Evolutionary conservation across 1,140 invertebrate species (phyloP).

Genomic region (Penaeus vannamei): DNA sequence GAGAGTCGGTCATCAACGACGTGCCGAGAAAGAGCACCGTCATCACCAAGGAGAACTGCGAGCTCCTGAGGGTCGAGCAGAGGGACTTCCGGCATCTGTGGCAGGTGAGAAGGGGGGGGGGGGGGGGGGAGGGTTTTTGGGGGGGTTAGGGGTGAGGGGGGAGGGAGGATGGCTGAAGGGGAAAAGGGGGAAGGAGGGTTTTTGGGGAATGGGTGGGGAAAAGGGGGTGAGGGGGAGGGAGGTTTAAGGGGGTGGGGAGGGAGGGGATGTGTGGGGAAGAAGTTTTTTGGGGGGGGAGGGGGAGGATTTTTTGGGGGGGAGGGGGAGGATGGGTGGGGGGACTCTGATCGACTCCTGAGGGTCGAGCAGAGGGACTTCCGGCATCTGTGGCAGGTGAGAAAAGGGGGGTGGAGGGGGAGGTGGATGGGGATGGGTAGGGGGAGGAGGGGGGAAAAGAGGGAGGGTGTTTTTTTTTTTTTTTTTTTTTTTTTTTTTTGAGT

Average conservation of each 20-base stretch:
- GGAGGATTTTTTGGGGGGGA: neutral
- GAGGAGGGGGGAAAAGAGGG: too few relatives aligned
- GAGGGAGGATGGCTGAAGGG: neutral
- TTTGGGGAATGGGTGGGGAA: neutral
- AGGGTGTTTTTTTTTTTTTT: too few relatives aligned
- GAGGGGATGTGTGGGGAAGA: neutral
- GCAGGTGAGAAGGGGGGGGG: slow-evolving; percentile 30
- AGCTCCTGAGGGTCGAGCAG: slow-evolving; percentile 60
- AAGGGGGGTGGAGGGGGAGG: neutral
- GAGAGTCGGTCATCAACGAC: slow-evolving; percentile 52
- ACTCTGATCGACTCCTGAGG: neutral
- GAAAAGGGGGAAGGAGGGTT: neutral
- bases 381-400: neutral
- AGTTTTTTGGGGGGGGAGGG: neutral
- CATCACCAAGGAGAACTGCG: slow-evolving; percentile 54
- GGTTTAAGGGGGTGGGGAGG: neutral
- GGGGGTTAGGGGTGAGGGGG: neutral
- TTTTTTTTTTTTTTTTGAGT: too few relatives aligned
- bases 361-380: too few relatives aligned
- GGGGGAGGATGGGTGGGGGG: neutral
- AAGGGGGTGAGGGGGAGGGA: neutral
- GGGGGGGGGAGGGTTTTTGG: neutral
- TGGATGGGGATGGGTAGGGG: neutral
- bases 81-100: slow-evolving; percentile 56
- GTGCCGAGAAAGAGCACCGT: slow-evolving; percentile 41